Percentiles rank a stretch among this genome's conserved stretches.
These are phyloP conservation scores for Iphiclides podalirius DNA, from an alignment of 2,888 invertebrate genomes.

Conservation along the genomic window DNA sequence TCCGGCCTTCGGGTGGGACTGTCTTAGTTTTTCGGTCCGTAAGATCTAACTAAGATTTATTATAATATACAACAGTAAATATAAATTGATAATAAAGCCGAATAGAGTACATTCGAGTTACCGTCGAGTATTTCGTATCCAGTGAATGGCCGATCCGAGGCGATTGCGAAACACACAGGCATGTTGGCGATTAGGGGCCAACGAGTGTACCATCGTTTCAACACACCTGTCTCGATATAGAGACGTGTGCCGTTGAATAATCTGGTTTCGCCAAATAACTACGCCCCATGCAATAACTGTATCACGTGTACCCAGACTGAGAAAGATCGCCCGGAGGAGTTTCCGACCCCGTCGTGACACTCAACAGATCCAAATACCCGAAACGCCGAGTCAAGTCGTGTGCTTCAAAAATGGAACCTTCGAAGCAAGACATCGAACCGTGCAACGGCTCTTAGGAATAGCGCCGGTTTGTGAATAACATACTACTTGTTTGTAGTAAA, in stretches of 20 bases:
- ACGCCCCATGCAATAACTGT: not conserved
- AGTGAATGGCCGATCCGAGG: constrained; percentile 70
- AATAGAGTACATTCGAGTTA: constrained; percentile 37
- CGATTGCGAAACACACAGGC: constrained; percentile 62
- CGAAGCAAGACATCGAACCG: too few species aligned
- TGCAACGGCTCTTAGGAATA: too few species aligned
- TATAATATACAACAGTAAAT: constrained; percentile 30
- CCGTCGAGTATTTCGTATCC: constrained; percentile 59
- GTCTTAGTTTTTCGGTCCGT: constrained; percentile 5
- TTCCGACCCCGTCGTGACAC: too few species aligned
- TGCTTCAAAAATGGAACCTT: not conserved
- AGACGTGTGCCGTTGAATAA: constrained; percentile 49
- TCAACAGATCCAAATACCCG: too few species aligned
- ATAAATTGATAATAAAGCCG: constrained; percentile 16
- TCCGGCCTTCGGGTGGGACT: not conserved
- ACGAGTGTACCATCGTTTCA: constrained; percentile 69
- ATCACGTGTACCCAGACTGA: not conserved
- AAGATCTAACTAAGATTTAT: constrained; percentile 7
- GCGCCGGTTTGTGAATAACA: not conserved
- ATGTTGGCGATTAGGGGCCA: constrained; percentile 71
- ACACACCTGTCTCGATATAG: constrained; percentile 55
- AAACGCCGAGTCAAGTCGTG: not conserved
- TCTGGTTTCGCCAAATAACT: constrained; percentile 38
- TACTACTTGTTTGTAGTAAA: constrained; percentile 3
- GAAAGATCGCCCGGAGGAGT: not conserved